Conservation (phyloP, 2,888 invertebrate genomes). For the Drosophila subquinaria region DNA sequence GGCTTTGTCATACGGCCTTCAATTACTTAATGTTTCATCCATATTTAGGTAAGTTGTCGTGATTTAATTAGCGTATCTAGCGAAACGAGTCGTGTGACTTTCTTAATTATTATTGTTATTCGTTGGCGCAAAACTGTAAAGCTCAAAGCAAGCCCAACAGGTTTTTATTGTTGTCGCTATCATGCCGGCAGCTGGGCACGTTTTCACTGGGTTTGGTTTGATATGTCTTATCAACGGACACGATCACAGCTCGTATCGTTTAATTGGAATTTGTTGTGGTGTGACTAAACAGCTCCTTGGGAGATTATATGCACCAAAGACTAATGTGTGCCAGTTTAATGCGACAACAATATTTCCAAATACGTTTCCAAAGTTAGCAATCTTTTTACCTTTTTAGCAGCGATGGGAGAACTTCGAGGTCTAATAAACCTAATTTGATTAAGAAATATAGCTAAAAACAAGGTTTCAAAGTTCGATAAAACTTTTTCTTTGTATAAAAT, state of each 20-base stretch:
- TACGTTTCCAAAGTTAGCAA: not conserved
- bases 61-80: conserved; percentile 52
- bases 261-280: conserved; percentile 15
- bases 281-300: conserved; percentile 1
- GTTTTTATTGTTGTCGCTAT: conserved; percentile 27
- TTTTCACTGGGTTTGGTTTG: conserved; percentile 21
- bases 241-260: conserved; percentile 8
- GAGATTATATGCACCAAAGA: not conserved
- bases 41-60: conserved; percentile 83
- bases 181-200: conserved; percentile 30
- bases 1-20: conserved; percentile 89
- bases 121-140: not conserved
- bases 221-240: conserved; percentile 54
- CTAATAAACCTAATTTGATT: too few species aligned
- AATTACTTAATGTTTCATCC: conserved; percentile 89
- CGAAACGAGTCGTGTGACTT: conserved; percentile 71
- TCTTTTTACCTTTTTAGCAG: not conserved
- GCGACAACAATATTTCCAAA: not conserved
- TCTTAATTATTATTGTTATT: conserved; percentile 19
- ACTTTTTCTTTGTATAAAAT: too few species aligned
- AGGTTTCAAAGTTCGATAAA: too few species aligned
- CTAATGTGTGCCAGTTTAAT: not conserved
- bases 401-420: too few species aligned
- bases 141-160: conserved; percentile 3
- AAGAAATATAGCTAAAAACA: too few species aligned